Evolutionary conservation across 2,113 vertebrate genomes (phyloP).

Genomic region (Ornithorhynchus anatinus): DNA sequence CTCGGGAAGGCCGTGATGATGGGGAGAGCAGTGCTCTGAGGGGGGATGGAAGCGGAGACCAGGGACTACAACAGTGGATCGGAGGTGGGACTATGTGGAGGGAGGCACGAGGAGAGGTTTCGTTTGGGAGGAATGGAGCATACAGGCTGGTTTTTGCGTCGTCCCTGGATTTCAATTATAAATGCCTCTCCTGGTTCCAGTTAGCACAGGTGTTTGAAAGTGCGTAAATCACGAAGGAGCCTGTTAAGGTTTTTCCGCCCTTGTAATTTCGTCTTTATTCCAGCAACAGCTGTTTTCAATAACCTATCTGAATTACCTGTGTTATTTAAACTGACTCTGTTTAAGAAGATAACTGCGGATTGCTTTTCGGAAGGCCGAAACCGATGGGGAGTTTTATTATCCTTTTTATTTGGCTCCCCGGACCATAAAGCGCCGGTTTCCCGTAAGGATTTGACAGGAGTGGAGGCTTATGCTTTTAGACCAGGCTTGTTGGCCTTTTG

Average conservation of each 20-base stretch:
- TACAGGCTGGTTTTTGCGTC: neutral
- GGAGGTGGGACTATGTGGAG: too few relatives aligned
- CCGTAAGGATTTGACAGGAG: neutral
- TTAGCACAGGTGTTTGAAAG: neutral
- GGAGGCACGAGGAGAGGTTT: too few relatives aligned
- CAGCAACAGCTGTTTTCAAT: neutral
- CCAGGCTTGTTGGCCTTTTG: neutral
- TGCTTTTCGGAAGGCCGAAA: neutral
- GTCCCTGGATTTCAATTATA: neutral
- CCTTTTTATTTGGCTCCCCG: neutral
- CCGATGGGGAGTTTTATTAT: neutral
- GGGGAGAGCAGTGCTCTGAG: too few relatives aligned
- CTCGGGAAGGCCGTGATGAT: too few relatives aligned
- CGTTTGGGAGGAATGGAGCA: too few relatives aligned
- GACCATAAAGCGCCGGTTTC: neutral
- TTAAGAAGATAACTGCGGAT: neutral
- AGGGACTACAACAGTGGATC: too few relatives aligned
- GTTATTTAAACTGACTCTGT: neutral
- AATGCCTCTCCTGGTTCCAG: neutral
- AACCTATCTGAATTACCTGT: too few relatives aligned
- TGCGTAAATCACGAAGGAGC: too few relatives aligned
- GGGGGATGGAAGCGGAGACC: too few relatives aligned
- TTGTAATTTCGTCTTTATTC: neutral
- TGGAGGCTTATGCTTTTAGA: slow-evolving; percentile 11
- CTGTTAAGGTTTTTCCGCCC: neutral